phyloP scores from a whole-genome alignment of 2,797 vertebrate genomes.

The Chloroceryle inda region DNA sequence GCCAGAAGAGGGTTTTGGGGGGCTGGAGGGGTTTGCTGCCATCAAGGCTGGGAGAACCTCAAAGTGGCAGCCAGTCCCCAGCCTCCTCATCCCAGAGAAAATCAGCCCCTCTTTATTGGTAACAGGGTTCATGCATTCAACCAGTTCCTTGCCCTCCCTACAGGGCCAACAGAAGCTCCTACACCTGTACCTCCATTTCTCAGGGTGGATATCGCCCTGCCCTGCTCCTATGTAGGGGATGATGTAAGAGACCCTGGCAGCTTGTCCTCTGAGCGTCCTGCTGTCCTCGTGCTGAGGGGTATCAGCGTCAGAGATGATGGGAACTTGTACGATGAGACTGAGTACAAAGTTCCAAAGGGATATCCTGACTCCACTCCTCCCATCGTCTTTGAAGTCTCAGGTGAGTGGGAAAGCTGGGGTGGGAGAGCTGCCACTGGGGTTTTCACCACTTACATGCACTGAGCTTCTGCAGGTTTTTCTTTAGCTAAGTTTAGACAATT shows the following conservation, averaged over 20 bases:
- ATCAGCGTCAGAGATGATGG: background rate
- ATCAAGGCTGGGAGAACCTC: background rate
- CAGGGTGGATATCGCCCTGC: background rate
- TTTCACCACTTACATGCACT: background rate
- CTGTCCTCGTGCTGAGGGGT: background rate
- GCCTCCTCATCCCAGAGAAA: background rate
- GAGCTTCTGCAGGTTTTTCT: background rate
- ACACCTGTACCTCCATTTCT: rapidly evolving
- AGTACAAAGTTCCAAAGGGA: background rate
- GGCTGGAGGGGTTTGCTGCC: background rate
- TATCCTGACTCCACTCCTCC: background rate
- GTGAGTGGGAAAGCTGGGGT: background rate
- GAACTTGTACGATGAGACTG: background rate
- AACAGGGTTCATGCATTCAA: rapidly evolving
- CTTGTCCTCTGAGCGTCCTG: background rate
- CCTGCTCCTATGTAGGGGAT: background rate
- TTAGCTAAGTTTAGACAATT: background rate
- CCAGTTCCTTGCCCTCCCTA: background rate
- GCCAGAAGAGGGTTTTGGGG: background rate
- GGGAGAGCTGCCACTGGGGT: rapidly evolving
- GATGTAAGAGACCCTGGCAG: rapidly evolving
- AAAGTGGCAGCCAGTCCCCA: background rate
- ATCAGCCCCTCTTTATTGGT: too few species aligned
- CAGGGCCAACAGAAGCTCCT: background rate
- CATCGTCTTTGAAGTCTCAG: background rate